phyloP scores from a whole-genome alignment of 2,888 invertebrate species.

The Labia minor region DNA sequence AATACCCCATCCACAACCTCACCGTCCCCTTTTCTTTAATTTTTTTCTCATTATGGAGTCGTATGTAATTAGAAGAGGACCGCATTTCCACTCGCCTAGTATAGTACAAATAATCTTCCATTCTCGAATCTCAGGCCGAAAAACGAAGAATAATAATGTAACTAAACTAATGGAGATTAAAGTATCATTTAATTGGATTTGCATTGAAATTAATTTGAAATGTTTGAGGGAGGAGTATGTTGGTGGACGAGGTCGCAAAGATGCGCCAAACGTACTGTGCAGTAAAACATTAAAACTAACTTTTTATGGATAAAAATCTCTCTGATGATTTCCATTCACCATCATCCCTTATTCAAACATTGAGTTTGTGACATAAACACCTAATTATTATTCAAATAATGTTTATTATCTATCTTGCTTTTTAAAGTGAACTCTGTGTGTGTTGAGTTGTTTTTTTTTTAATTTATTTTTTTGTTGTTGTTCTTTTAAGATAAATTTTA shows the following conservation, averaged over 20 bases:
- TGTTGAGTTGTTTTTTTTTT: too few species aligned
- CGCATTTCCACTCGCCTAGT: background rate
- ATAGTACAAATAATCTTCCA: background rate
- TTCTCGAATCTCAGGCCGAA: too few species aligned
- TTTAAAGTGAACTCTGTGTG: background rate
- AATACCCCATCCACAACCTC: too few species aligned
- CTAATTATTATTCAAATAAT: conserved; percentile 13
- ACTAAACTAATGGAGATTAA: background rate
- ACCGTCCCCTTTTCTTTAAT: background rate
- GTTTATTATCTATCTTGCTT: background rate
- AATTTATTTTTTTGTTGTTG: background rate
- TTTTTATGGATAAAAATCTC: too few species aligned
- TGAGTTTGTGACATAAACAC: background rate
- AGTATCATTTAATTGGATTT: background rate
- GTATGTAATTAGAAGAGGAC: background rate
- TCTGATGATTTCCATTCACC: too few species aligned
- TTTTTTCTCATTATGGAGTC: background rate
- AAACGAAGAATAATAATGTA: background rate
- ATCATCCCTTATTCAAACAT: too few species aligned
- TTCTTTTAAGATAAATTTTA: background rate
- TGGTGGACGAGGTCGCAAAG: background rate
- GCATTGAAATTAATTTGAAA: background rate
- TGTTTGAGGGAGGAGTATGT: too few species aligned
- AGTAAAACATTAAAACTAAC: too few species aligned
- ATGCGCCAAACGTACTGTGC: background rate